phyloP scores from a whole-genome alignment of 2,888 invertebrate species.

The Corythucha ciliata region DNA sequence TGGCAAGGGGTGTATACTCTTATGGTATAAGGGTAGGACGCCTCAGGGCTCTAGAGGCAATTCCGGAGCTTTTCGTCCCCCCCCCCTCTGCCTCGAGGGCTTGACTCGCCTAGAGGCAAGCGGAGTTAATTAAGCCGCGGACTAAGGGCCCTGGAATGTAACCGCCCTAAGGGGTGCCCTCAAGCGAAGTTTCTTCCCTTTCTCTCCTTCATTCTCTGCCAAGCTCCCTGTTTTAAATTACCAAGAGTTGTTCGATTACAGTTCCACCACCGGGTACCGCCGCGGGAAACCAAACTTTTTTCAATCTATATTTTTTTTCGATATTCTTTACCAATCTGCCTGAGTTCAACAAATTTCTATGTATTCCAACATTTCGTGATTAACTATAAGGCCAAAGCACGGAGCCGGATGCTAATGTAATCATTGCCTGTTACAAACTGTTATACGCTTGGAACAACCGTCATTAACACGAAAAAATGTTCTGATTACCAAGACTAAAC shows the following conservation, averaged over 20 bases:
- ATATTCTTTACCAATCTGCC: too few species aligned
- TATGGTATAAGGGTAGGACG: constrained; percentile 20
- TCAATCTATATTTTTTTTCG: constrained; percentile 24
- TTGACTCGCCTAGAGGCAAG: constrained; percentile 7
- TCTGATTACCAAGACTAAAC: too few species aligned
- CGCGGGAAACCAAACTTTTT: too few species aligned
- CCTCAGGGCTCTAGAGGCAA: constrained; percentile 20
- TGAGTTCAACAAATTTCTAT: too few species aligned
- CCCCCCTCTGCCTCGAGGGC: constrained; percentile 1
- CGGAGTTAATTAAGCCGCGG: constrained; percentile 25
- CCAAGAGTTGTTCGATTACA: constrained; percentile 27
- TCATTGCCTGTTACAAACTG: too few species aligned
- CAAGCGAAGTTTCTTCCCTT: constrained; percentile 5
- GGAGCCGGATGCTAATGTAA: too few species aligned
- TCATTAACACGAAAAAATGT: too few species aligned
- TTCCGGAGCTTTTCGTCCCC: constrained; percentile 11
- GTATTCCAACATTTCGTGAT: too few species aligned
- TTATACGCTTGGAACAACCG: too few species aligned
- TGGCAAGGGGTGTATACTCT: too few species aligned
- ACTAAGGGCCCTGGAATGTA: constrained; percentile 14
- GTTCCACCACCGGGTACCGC: constrained; percentile 20
- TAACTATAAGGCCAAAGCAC: too few species aligned
- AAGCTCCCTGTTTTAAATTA: constrained; percentile 24
- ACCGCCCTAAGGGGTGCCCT: constrained; percentile 6
- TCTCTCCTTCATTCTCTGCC: constrained; percentile 1